Evolutionary conservation across 2,888 invertebrate species (phyloP), one percentile per base, ranked within the genome.

Genomic region (Folsomia candida): DNA sequence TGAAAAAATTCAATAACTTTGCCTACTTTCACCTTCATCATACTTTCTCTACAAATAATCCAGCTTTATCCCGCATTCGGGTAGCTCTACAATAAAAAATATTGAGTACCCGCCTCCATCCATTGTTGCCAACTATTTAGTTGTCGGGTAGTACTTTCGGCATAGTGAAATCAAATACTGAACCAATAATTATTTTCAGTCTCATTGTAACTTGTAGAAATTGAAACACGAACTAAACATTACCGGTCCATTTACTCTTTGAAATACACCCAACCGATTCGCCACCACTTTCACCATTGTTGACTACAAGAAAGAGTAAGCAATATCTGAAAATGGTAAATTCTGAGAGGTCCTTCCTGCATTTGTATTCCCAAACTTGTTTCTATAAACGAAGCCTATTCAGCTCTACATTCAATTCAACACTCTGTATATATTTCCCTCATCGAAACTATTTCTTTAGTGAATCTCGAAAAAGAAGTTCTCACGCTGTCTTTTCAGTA

Each of bases 21-120:
- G 11, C n/a, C 54, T 20, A 18, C 54, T 54, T 54, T 54, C 54
- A 54, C 54, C 54, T 54, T 37, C 54, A 54, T 54, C 54, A 54
- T 14, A 18, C 22, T 54, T n/a, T 54, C 6, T 37, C 37, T 37
- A 37, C 37, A 4, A 4, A 37, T 37, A 37, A 4, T 37, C 37
- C 14, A 37, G n/a, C 37, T 37, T 37, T 37, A 9, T 37, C 37
- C 14, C 37, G 37, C 37, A 37, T 14, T 37, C 14, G 37, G 6
- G 14, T 37, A 14, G 37, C 4, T 37, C 4, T 37, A 9, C 37
- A 37, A 37, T 37, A 37, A 37, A 37, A 37, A 37, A 37, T 37
- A 37, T 37, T 37, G 37, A 37, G 37, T 37, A 9, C 6, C 37
- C 37, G 14, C 37, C 4, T 37, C n/a, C 37, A 14, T 37, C 37